Conservation (phyloP, 92 coral and sea anemone genomes). For the Epizoanthus illoricatus region DNA sequence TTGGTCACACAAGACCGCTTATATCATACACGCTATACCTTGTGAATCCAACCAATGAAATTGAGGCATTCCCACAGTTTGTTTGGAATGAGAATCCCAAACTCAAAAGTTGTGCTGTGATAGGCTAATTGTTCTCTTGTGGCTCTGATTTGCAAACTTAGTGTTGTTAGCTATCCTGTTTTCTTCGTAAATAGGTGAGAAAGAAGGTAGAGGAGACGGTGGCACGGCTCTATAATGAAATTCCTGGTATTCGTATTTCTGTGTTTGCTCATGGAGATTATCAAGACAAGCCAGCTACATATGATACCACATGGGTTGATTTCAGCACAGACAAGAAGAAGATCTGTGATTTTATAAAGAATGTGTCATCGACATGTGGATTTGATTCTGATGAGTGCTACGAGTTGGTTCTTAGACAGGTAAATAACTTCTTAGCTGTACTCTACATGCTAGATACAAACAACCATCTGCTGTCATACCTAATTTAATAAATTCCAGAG, state of each 20-base stretch:
- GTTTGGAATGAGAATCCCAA: no score
- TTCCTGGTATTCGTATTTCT: conserved; percentile 87
- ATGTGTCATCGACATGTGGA: conserved; percentile 88
- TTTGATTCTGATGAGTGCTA: conserved; percentile 94
- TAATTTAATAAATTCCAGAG: no score
- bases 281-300: conserved; percentile 71
- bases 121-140: no score
- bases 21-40: no score
- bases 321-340: conserved; percentile 81
- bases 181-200: conserved; percentile 83
- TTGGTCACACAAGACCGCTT: no score
- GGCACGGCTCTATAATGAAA: conserved; percentile 72
- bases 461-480: no score
- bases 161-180: no score
- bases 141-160: no score
- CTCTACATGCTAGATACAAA: no score
- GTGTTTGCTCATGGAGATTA: conserved; percentile 97
- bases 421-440: conserved; percentile 6
- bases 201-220: conserved; percentile 83
- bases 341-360: conserved; percentile 75
- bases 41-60: no score
- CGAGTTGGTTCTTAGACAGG: conserved; percentile 95
- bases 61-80: no score
- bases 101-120: no score
- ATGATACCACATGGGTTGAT: conserved; percentile 95